Percentiles rank a stretch among this genome's conserved stretches.
Conservation (phyloP, 2,888 invertebrate genomes). For the Dusona sp. region DNA sequence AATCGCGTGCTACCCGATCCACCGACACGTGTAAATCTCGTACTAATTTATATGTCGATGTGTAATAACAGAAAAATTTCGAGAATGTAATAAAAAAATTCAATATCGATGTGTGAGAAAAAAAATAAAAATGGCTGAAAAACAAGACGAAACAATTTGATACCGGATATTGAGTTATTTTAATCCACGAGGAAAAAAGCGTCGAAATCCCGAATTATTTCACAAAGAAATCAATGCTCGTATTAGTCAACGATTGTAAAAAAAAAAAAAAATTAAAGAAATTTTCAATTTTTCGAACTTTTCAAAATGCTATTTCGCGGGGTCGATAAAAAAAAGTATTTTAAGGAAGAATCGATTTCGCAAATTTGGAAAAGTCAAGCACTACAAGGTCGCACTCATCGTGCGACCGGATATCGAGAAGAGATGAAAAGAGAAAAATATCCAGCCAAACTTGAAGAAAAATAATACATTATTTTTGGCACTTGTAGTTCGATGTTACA, state of each 20-base stretch:
- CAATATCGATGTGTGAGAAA: not conserved
- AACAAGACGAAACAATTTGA: not conserved
- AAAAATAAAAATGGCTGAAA: not conserved
- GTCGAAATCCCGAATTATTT: not conserved
- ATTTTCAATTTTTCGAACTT: not conserved
- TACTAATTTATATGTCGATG: slow-evolving; percentile 11
- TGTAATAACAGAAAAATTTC: not conserved
- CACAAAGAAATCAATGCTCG: not conserved
- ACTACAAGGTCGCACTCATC: not conserved
- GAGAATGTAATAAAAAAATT: not conserved
- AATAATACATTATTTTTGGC: not conserved
- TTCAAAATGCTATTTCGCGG: not conserved
- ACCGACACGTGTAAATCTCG: slow-evolving; percentile 19
- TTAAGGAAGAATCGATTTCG: not conserved
- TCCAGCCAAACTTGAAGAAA: not conserved
- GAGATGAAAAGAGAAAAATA: not conserved
- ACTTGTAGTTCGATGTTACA: not conserved
- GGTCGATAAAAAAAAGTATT: not conserved
- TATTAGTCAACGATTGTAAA: not conserved
- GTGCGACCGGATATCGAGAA: not conserved
- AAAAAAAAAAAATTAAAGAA: not conserved
- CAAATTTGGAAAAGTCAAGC: slow-evolving; percentile 3
- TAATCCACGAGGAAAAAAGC: not conserved
- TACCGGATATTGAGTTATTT: not conserved
- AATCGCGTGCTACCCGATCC: slow-evolving; percentile 29